Evolutionary conservation across 2,888 invertebrate genomes (phyloP), one percentile per base, ranked within the genome.

Genomic region (Podotricha telesiphe): DNA sequence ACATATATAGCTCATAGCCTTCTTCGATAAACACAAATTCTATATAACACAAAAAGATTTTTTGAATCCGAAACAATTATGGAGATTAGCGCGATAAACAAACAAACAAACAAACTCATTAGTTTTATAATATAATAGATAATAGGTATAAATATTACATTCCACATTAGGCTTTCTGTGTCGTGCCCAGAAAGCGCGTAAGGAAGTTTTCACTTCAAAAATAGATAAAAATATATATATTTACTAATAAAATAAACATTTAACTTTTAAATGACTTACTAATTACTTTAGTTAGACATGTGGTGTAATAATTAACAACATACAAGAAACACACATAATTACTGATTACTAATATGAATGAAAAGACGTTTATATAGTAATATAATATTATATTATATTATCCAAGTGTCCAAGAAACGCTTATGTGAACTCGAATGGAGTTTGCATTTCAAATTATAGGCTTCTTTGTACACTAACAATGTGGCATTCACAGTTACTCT

Each of bases 271-370:
- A 22, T 40, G 40, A 17, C 20, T n/a, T 8, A 20, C 19, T 58
- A 42, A 20, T 42, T 47, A 48, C 13, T 8, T 48, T 5, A 48
- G 19, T 61, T 61, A 61, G 61, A 61, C 8, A 19, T 17, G 8
- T 17, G 34, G 48, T 47, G 62, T 34, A 48, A 62, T 62, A 62
- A 62, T 62, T 62, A 62, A 48, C 61, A 61, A 48, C 62, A 48
- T 48, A 19, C 11, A 62, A 34, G 6, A n/a, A 3, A 10, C 34
- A 34, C 19, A 53, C 17, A 2, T 62, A 48, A 62, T 62, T 48
- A 19, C 28, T 48, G 22, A 45, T 59, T 19, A 48, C 2, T 10
- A 62, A 48, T 19, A 62, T 17, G 17, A 28, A 62, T 62, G 62
- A 62, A 62, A 4, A 58, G 62, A 22, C 8, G 34, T 0, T 19